Conservation (phyloP, 2,797 vertebrate genomes). For the Pogoniulus pusillus region DNA sequence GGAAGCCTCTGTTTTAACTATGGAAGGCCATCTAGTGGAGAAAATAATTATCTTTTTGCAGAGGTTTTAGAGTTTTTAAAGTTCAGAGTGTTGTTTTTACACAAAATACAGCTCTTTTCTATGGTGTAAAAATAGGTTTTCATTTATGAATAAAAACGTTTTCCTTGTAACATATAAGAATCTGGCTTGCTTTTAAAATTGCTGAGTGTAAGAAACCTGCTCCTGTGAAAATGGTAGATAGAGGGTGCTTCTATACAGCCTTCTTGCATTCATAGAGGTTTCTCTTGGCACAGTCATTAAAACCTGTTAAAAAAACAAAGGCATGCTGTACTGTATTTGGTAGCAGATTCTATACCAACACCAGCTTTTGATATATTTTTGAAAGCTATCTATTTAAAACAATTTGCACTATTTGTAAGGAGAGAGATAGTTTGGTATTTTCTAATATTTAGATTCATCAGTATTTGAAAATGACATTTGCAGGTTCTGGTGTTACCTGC, state of each 20-base stretch:
- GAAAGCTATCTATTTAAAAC: background rate
- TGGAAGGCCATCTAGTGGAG: slow-evolving; percentile 47
- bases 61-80: background rate
- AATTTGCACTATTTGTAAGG: background rate
- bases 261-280: background rate
- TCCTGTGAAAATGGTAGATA: background rate
- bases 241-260: background rate
- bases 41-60: background rate
- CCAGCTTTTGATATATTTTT: background rate
- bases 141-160: background rate
- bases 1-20: background rate
- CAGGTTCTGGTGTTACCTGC: background rate
- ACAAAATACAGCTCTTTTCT: background rate
- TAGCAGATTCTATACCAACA: background rate
- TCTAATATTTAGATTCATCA: background rate
- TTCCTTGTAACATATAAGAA: background rate
- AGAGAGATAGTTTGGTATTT: background rate
- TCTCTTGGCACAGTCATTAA: background rate
- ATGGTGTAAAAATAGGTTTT: background rate
- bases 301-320: background rate
- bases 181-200: background rate
- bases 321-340: background rate
- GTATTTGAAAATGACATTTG: background rate
- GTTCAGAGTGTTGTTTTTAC: background rate
- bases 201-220: background rate